Percentiles rank a stretch among this genome's conserved stretches.
Conservation (phyloP, 2,113 vertebrate genomes). For the Stegastes partitus region DNA sequence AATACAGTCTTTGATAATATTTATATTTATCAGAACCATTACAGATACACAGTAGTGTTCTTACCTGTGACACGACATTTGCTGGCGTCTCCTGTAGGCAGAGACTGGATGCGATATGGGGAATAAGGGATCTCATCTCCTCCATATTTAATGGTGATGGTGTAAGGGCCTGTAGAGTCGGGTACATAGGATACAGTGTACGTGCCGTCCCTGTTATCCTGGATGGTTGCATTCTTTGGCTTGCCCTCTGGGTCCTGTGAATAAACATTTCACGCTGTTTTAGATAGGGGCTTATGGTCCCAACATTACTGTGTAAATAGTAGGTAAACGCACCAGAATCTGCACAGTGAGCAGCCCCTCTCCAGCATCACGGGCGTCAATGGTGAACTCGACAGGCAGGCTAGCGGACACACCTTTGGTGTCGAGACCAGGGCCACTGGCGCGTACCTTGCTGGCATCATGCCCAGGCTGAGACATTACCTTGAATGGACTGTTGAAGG, state of each 20-base stretch:
- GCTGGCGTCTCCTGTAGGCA: constrained; percentile 95
- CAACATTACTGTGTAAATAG: neutral
- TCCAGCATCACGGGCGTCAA: constrained; percentile 92
- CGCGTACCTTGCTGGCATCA: constrained; percentile 94
- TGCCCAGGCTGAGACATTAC: constrained; percentile 92
- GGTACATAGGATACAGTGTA: constrained; percentile 96
- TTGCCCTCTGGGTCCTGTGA: constrained; percentile 94
- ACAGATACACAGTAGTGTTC: neutral
- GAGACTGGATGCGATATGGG: constrained; percentile 91
- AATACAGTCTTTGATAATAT: neutral
- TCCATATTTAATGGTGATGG: constrained; percentile 95
- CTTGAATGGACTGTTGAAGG: constrained; percentile 90
- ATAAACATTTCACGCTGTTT: constrained; percentile 4
- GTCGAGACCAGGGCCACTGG: constrained; percentile 93
- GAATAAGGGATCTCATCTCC: constrained; percentile 95
- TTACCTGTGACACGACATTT: constrained; percentile 94
- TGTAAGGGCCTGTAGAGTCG: constrained; percentile 92
- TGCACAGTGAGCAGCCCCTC: constrained; percentile 94
- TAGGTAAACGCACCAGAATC: constrained; percentile 88
- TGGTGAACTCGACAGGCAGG: constrained; percentile 94
- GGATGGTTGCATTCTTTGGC: constrained; percentile 94
- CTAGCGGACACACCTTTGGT: constrained; percentile 91
- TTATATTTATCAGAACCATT: constrained; percentile 3
- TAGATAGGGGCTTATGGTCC: neutral
- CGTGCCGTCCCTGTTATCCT: constrained; percentile 94